Evolutionary conservation across 2,888 invertebrate genomes (phyloP).

Genomic region (Pyrocoelia pectoralis): DNA sequence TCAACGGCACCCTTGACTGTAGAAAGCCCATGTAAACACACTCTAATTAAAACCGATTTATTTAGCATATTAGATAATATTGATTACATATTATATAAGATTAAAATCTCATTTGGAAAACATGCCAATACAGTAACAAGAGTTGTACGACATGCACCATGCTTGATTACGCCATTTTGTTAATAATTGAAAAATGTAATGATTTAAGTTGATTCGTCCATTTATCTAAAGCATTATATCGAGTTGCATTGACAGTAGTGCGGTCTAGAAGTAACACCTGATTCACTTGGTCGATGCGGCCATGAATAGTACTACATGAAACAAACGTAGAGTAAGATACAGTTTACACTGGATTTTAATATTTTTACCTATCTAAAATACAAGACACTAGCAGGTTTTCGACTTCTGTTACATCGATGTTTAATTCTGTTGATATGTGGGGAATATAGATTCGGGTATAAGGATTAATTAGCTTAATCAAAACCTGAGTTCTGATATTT

Average conservation of each 20-base stretch:
- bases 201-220: conserved; percentile 93
- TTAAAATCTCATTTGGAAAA: too few relatives aligned
- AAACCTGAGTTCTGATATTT: conserved; percentile 96
- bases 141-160: too few relatives aligned
- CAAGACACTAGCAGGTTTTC: conserved; percentile 96
- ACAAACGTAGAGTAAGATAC: conserved; percentile 16
- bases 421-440: conserved; percentile 94
- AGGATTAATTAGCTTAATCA: conserved; percentile 96
- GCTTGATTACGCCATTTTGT: conserved; percentile 84
- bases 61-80: too few relatives aligned
- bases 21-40: too few relatives aligned
- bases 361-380: conserved; percentile 92
- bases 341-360: conserved; percentile 9
- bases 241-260: conserved; percentile 81
- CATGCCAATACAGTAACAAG: too few relatives aligned
- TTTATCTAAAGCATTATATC: conserved; percentile 93
- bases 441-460: conserved; percentile 98
- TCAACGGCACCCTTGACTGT: too few relatives aligned
- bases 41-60: too few relatives aligned
- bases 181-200: conserved; percentile 88
- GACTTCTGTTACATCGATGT: conserved; percentile 93
- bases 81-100: too few relatives aligned
- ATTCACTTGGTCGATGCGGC: conserved; percentile 92
- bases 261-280: conserved; percentile 89
- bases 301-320: conserved; percentile 77